Base-by-base conservation (phyloP, 37 sponge, comb jelly and placozoan genomes). In the Geodia barretti region DNA sequence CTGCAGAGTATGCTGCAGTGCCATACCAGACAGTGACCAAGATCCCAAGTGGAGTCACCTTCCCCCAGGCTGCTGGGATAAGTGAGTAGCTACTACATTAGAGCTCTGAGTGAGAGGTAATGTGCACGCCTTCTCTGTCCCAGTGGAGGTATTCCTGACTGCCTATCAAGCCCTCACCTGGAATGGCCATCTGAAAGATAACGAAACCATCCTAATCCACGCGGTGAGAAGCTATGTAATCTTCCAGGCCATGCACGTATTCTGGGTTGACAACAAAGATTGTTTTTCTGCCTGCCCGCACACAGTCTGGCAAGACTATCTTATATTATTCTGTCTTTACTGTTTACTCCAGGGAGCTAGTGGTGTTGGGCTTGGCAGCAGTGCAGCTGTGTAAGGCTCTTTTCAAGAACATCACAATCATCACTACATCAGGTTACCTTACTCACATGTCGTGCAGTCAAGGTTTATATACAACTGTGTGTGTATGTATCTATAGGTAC, bases 271-370 rank as follows among this genome's bases (percentile, higher is more conserved):
- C n/a, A n/a, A n/a, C n/a, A n/a, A n/a, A n/a, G n/a, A n/a, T n/a
- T n/a, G n/a, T n/a, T n/a, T n/a, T n/a, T n/a, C n/a, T n/a, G n/a
- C n/a, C n/a, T n/a, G n/a, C n/a, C n/a, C n/a, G n/a, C n/a, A n/a
- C n/a, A n/a, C n/a, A n/a, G n/a, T n/a, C n/a, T n/a, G n/a, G n/a
- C n/a, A n/a, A n/a, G n/a, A n/a, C n/a, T n/a, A n/a, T n/a, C n/a
- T n/a, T n/a, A n/a, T n/a, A n/a, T n/a, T n/a, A n/a, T n/a, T n/a
- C n/a, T n/a, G n/a, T n/a, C n/a, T n/a, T n/a, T n/a, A n/a, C n/a
- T n/a, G n/a, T n/a, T n/a, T n/a, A n/a, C n/a, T n/a, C n/a, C 67
- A 94, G 95, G 96, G 87, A 37, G 96, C 88, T 24, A 92, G 96
- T 83, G 87, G 91, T 20, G 96, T n/a, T 95, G 42, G 96, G 96